phyloP scores from a whole-genome alignment of 1,140 invertebrate genomes.

The Drosophila repletoides region DNA sequence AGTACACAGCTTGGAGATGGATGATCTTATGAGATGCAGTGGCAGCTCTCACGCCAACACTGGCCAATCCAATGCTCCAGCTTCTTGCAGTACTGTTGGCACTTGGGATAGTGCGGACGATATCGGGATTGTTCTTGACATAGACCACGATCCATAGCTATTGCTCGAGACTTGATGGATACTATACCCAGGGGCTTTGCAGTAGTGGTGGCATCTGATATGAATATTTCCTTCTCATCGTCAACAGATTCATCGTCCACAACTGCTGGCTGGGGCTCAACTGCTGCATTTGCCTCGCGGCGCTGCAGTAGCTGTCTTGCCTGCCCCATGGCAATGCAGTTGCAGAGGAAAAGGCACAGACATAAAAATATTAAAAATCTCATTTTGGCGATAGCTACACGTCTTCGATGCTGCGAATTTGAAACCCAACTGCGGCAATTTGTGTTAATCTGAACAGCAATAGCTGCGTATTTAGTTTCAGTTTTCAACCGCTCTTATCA shows the following conservation, averaged over 20 bases:
- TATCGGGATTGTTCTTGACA: slow-evolving; percentile 55
- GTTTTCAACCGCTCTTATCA: slow-evolving; percentile 8
- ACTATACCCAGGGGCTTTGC: slow-evolving; percentile 33
- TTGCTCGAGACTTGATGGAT: slow-evolving; percentile 67
- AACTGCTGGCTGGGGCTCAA: background rate
- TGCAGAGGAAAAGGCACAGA: slow-evolving; percentile 1
- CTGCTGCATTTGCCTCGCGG: slow-evolving; percentile 23
- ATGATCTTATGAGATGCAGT: slow-evolving; percentile 54
- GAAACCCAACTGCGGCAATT: slow-evolving; percentile 14
- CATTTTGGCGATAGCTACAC: background rate
- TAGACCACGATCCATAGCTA: slow-evolving; percentile 54
- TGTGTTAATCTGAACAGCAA: slow-evolving; percentile 4
- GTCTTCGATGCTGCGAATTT: slow-evolving; percentile 29
- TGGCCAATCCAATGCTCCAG: slow-evolving; percentile 77
- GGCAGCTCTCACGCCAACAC: slow-evolving; percentile 67
- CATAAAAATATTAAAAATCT: background rate
- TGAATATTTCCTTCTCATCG: slow-evolving; percentile 11
- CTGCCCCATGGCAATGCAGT: background rate
- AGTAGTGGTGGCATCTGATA: slow-evolving; percentile 20
- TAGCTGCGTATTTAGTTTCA: slow-evolving; percentile 40
- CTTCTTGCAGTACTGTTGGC: slow-evolving; percentile 67
- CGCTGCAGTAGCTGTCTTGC: slow-evolving; percentile 3
- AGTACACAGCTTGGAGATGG: slow-evolving; percentile 1
- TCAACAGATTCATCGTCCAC: background rate
- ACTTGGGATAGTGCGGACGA: slow-evolving; percentile 70